phyloP scores from a whole-genome alignment of 2,113 vertebrate species.

The Xenus cinereus region DNA sequence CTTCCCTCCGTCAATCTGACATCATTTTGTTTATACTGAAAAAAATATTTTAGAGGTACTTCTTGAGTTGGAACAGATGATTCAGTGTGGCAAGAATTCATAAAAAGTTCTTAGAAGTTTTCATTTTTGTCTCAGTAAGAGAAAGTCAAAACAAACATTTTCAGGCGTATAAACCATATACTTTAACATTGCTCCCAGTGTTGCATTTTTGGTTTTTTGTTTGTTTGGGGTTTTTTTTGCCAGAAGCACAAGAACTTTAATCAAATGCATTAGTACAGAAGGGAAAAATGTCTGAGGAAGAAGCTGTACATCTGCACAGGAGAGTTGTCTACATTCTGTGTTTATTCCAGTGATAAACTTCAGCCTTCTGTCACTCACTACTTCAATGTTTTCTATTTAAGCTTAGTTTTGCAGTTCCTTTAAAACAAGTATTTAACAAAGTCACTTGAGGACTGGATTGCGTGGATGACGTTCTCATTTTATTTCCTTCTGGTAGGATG shows the following conservation, averaged over 20 bases:
- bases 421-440: background rate
- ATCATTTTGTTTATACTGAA: constrained; percentile 70
- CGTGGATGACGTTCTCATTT: background rate
- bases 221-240: background rate
- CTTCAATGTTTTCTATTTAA: background rate
- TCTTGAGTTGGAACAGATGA: background rate
- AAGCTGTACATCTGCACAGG: background rate
- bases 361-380: background rate
- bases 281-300: background rate
- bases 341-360: background rate
- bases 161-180: background rate
- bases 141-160: constrained; percentile 50
- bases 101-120: constrained; percentile 45
- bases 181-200: background rate
- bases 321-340: background rate
- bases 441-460: background rate
- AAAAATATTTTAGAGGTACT: background rate
- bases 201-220: background rate
- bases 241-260: background rate
- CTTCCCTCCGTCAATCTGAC: constrained; percentile 50
- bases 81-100: background rate
- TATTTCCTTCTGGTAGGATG: background rate
- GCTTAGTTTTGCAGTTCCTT: background rate
- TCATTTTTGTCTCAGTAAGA: constrained; percentile 15
- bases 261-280: background rate